Evolutionary conservation across 2,113 vertebrate genomes (phyloP).

Genomic region (Cyprinodon variegatus): DNA sequence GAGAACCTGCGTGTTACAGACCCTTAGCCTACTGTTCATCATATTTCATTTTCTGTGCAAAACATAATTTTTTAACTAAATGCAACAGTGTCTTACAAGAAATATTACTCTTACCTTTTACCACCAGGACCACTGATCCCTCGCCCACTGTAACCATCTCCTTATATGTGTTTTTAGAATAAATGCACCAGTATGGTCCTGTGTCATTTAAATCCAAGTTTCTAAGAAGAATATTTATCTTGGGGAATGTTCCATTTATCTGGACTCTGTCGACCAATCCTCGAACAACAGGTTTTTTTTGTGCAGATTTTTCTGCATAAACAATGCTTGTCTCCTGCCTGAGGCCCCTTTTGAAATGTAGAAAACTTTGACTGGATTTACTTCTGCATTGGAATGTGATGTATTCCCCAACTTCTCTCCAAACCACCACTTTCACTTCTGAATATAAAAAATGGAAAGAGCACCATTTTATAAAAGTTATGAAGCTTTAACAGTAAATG

Average conservation of each 20-base stretch:
- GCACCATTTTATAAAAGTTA: accelerated
- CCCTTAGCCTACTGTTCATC: not conserved
- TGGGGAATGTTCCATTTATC: accelerated
- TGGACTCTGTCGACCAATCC: not conserved
- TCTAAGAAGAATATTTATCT: slow-evolving; percentile 34
- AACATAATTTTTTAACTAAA: not conserved
- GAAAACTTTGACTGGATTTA: accelerated
- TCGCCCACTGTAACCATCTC: accelerated
- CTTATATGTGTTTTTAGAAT: accelerated
- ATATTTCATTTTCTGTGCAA: not conserved
- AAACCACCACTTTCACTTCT: not conserved
- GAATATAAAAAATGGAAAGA: not conserved
- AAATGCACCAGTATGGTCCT: slow-evolving; percentile 51
- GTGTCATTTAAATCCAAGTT: slow-evolving; percentile 57
- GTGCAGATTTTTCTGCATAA: accelerated
- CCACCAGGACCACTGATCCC: slow-evolving; percentile 53
- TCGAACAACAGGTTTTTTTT: accelerated
- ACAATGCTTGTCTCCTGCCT: accelerated
- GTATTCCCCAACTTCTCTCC: not conserved
- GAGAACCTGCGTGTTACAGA: not conserved
- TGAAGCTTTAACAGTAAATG: not conserved
- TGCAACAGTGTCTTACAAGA: not conserved
- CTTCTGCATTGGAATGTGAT: slow-evolving; percentile 49
- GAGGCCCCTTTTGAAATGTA: slow-evolving; percentile 35
- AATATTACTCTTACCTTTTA: slow-evolving; percentile 46